Percentiles rank a stretch among this genome's conserved stretches.
Evolutionary conservation across 2,113 vertebrate genomes (phyloP).

Genomic region (Rhea pennata): DNA sequence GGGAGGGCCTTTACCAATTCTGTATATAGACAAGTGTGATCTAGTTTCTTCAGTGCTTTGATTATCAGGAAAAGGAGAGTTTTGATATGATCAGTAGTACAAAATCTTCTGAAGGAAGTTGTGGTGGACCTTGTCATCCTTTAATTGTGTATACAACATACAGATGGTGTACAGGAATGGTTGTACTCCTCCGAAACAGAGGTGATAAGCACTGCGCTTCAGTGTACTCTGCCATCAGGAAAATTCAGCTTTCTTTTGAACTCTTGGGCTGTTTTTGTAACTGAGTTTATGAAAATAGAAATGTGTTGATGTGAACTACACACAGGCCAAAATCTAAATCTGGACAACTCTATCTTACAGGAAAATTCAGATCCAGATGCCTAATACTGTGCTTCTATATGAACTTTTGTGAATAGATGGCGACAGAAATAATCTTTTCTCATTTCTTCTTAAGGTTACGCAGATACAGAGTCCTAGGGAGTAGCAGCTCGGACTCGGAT

Average conservation of each 20-base stretch:
- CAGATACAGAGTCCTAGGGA: slow-evolving; percentile 91
- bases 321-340: not conserved
- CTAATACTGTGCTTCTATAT: not conserved
- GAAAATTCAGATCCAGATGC: not conserved
- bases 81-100: not conserved
- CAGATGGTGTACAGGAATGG: not conserved
- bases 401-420: not conserved
- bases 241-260: not conserved
- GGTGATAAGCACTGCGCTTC: not conserved
- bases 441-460: slow-evolving; percentile 80
- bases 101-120: not conserved
- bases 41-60: not conserved
- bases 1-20: not conserved
- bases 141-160: not conserved
- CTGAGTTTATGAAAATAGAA: not conserved
- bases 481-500: slow-evolving; percentile 93
- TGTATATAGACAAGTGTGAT: not conserved
- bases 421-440: slow-evolving; percentile 66
- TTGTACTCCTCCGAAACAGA: not conserved
- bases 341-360: not conserved
- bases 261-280: not conserved
- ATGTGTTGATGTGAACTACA: not conserved
- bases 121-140: not conserved
- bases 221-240: not conserved
- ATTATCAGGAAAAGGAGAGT: not conserved